Conservation (phyloP, 2,113 vertebrate species). For the Phycodurus eques region DNA sequence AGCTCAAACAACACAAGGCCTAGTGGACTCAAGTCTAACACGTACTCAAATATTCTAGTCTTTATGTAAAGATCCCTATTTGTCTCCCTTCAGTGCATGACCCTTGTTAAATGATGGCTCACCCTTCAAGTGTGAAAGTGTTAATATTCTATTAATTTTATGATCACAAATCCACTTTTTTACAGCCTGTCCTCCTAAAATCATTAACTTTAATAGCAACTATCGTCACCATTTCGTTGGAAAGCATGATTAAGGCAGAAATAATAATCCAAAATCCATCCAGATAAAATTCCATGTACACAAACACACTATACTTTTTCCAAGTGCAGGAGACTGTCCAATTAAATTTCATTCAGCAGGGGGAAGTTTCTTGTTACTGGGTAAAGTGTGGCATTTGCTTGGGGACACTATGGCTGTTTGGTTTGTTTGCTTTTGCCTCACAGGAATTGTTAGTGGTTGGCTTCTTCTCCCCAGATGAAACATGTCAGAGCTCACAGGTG, state of each 20-base stretch:
- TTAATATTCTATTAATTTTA: slow-evolving; percentile 55
- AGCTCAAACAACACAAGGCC: slow-evolving; percentile 18
- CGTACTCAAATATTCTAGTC: slow-evolving; percentile 45
- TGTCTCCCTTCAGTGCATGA: slow-evolving; percentile 17
- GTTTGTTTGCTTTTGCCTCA: slow-evolving; percentile 60
- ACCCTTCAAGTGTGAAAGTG: slow-evolving; percentile 29
- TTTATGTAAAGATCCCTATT: slow-evolving; percentile 21
- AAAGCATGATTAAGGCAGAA: slow-evolving; percentile 6
- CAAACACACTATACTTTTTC: slow-evolving; percentile 14
- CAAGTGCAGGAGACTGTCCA: slow-evolving; percentile 52
- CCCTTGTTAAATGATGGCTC: slow-evolving; percentile 28
- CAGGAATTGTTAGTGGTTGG: slow-evolving; percentile 61
- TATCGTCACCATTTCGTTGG: not conserved
- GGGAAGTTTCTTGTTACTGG: slow-evolving; percentile 51
- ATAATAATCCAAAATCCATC: slow-evolving; percentile 28
- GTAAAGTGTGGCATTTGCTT: slow-evolving; percentile 51
- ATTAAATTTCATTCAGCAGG: slow-evolving; percentile 59
- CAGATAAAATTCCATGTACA: slow-evolving; percentile 4
- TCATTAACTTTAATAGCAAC: slow-evolving; percentile 11
- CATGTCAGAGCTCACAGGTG: slow-evolving; percentile 59
- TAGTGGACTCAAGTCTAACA: slow-evolving; percentile 54
- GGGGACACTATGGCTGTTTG: slow-evolving; percentile 56
- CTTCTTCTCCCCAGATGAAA: slow-evolving; percentile 32
- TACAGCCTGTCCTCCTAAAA: slow-evolving; percentile 17
- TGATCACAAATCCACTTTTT: slow-evolving; percentile 23